Conservation (phyloP, 2,888 invertebrate species). For the Chymomyza procnemis region DNA sequence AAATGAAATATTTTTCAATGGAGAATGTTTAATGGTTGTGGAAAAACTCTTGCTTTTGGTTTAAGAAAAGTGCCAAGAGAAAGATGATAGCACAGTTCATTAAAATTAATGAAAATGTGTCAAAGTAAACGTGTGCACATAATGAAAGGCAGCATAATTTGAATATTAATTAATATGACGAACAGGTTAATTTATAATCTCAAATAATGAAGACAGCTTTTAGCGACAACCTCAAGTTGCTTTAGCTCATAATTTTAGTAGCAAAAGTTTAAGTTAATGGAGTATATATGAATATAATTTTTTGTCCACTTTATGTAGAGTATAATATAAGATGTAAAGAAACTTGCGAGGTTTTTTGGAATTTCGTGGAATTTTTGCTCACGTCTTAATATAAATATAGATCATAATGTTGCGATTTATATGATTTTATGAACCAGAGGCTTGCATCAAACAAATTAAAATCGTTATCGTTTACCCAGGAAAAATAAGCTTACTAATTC, state of each 20-base stretch:
- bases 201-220: not conserved
- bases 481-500: too few species aligned
- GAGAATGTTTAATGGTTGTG: not conserved
- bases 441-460: too few species aligned
- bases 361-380: too few species aligned
- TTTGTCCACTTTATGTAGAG: too few species aligned
- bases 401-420: too few species aligned
- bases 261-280: too few species aligned
- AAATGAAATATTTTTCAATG: constrained; percentile 16
- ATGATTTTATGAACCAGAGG: too few species aligned
- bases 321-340: too few species aligned
- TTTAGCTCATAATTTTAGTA: not conserved
- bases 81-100: constrained; percentile 28
- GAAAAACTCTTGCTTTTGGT: not conserved
- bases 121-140: constrained; percentile 8
- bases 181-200: not conserved
- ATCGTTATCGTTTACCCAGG: too few species aligned
- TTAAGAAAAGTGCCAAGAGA: not conserved
- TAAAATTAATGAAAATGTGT: constrained; percentile 38
- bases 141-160: not conserved
- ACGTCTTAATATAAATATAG: too few species aligned
- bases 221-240: not conserved
- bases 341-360: too few species aligned
- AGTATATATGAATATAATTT: too few species aligned
- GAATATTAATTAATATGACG: not conserved